Conservation (phyloP, 2,113 vertebrate genomes). For the Hipposideros armiger region DNA sequence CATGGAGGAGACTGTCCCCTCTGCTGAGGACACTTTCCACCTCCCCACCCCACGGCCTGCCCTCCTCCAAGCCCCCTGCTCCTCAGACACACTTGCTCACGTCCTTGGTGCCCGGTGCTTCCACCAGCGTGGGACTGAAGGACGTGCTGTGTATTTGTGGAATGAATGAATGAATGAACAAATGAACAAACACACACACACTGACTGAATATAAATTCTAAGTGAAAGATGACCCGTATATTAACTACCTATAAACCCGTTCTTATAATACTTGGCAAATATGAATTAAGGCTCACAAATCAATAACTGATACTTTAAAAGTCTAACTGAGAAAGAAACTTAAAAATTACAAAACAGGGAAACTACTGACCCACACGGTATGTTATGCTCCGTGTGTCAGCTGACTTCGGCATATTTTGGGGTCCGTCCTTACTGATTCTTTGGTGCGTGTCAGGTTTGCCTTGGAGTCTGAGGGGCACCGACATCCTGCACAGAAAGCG, state of each 20-base stretch:
- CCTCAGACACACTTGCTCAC: background rate
- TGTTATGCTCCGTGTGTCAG: background rate
- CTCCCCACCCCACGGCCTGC: background rate
- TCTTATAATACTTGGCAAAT: background rate
- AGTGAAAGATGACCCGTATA: background rate
- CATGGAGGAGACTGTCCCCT: background rate
- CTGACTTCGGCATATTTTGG: too few species aligned
- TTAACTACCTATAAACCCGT: background rate
- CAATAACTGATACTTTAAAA: background rate
- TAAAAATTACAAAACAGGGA: background rate
- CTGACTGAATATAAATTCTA: too few species aligned
- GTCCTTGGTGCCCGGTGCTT: too few species aligned
- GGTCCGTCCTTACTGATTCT: background rate
- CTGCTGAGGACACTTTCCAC: background rate
- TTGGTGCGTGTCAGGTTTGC: fast-evolving
- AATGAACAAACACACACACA: too few species aligned
- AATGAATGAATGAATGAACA: background rate
- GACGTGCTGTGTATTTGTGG: background rate
- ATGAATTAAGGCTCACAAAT: background rate
- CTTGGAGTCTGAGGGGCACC: background rate
- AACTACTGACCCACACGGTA: too few species aligned
- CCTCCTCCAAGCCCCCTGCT: background rate
- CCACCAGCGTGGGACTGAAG: background rate
- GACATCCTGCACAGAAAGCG: background rate
- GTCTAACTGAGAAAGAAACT: background rate